Conservation (phyloP, 2,113 vertebrate genomes). For the Cyprinodon variegatus region DNA sequence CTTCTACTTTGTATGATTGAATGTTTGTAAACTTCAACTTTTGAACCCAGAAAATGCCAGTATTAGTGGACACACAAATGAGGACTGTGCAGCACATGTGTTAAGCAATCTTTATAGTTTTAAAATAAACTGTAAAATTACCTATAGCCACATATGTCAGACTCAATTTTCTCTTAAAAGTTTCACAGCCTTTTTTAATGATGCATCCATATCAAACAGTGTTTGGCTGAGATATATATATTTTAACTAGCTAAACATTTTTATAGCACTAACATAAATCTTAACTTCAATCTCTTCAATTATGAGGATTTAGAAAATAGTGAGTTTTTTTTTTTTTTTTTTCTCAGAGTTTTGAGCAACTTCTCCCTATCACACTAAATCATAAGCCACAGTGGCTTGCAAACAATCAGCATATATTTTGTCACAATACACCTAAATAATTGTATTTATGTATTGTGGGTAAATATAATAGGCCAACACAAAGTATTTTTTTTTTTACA, state of each 20-base stretch:
- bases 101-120: conserved; percentile 17
- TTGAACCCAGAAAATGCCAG: not conserved
- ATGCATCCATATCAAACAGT: not conserved
- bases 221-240: not conserved
- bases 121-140: not conserved
- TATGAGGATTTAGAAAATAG: not conserved
- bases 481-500: not conserved
- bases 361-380: not conserved
- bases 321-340: not conserved
- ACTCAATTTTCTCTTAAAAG: not conserved
- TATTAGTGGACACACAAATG: not conserved
- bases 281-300: not conserved
- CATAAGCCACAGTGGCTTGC: not conserved
- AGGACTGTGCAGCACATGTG: not conserved
- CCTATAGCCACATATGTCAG: not conserved
- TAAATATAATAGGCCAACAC: not conserved
- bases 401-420: not conserved
- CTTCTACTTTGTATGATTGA: conserved; percentile 22
- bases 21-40: not conserved
- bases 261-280: not conserved
- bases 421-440: not conserved
- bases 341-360: not conserved
- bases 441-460: not conserved
- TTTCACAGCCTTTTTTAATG: not conserved
- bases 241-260: not conserved